Conservation (phyloP, 2,797 vertebrate species). For the Cyclopterus lumpus region DNA sequence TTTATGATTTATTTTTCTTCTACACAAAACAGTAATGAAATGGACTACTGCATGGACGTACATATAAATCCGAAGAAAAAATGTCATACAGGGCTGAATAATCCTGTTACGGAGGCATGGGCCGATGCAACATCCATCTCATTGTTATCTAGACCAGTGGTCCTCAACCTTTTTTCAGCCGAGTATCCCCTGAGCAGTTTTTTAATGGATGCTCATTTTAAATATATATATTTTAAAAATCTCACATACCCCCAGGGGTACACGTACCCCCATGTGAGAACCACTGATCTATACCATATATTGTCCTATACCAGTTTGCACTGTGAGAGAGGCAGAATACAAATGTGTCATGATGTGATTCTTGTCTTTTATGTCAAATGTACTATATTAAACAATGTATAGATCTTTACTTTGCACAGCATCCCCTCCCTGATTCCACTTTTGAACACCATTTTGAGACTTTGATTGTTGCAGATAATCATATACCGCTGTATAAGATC, state of each 20-base stretch:
- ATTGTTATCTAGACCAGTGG: too few relatives aligned
- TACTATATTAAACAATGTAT: background rate
- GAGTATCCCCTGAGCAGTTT: too few relatives aligned
- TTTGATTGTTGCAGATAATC: background rate
- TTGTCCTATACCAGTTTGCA: background rate
- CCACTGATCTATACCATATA: background rate
- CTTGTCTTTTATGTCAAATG: background rate
- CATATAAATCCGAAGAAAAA: background rate
- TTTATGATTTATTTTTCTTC: background rate
- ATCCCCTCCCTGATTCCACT: background rate
- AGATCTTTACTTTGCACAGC: background rate
- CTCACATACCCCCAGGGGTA: too few relatives aligned
- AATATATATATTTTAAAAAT: too few relatives aligned
- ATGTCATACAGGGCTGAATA: background rate
- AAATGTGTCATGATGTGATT: background rate
- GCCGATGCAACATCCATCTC: background rate
- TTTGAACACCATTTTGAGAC: background rate
- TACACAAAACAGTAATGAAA: background rate
- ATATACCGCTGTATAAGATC: background rate
- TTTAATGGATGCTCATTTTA: too few relatives aligned
- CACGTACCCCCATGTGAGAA: too few relatives aligned
- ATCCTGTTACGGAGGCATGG: background rate
- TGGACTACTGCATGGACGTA: background rate
- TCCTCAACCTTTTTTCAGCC: too few relatives aligned
- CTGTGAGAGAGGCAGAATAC: background rate